Base-by-base conservation (phyloP, 2,888 invertebrate genomes). In the Caradrina kadenii region DNA sequence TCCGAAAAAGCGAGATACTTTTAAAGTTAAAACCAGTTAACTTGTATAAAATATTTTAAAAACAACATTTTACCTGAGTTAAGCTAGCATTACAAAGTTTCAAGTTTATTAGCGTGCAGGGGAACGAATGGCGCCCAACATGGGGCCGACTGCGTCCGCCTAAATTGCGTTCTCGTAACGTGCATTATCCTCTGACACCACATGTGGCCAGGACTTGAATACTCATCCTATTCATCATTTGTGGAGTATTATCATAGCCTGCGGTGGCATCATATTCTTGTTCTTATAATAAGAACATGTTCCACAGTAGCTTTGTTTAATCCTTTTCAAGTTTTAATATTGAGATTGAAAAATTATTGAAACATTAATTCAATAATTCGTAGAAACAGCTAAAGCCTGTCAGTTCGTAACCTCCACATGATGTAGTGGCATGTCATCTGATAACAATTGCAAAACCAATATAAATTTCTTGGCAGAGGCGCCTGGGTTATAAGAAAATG, bases 401-500 rank as follows among this genome's bases (percentile, higher is more conserved):
- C 42, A 73, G 67, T 69, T 58, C 70, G 50, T 63, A 73, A 73
- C 64, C 53, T 56, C 83, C 82, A 84, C 84, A 84, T 87, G 86
- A 79, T 80, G 69, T 62, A 50, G 69, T 69, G 63, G 73, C 84
- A 84, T 86, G 83, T 86, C 86, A 88, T 88, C 83, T 84, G 88
- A 87, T 88, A 90, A 89, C 91, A 89, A 90, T 90, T 88, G 89
- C 83, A 86, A 84, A 85, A 82, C 84, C 76, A 80, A 86, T 84
- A 87, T 88, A 90, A 88, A 88, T 87, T 85, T 87, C 85, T 88
- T 87, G 87, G 87, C 86, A 86, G 81, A 84, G 80, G 67, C 81
- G 84, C 82, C 76, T 63, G 83, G 83, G 85, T 85, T 86, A 89
- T 87, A 87, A 87, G 82, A 87, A 90, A 91, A 91, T 92, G 86